Evolutionary conservation across 2,888 invertebrate genomes (phyloP).

Genomic region (Digitonthophagus gazella): DNA sequence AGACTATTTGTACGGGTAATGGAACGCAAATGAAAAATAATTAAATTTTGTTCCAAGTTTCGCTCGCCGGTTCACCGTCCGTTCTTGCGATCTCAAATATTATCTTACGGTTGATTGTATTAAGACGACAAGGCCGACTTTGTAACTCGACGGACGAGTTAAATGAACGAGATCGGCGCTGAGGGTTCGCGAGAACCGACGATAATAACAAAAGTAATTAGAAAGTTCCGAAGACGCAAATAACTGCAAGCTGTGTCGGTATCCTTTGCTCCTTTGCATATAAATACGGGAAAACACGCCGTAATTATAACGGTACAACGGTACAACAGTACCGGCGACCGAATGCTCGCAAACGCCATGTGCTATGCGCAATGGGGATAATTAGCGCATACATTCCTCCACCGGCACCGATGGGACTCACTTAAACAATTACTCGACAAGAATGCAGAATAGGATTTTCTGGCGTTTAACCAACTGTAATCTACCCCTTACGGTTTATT

Average conservation of each 20-base stretch:
- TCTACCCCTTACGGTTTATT: too few species aligned
- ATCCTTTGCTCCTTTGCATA: conserved; percentile 16
- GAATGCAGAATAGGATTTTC: not conserved
- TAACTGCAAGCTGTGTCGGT: conserved; percentile 23
- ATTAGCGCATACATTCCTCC: conserved; percentile 7
- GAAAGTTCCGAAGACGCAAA: conserved; percentile 29
- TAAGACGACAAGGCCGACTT: conserved; percentile 12
- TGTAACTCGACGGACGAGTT: not conserved
- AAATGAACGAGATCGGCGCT: conserved; percentile 20
- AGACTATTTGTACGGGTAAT: conserved; percentile 16
- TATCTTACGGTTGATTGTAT: conserved; percentile 22
- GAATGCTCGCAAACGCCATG: conserved; percentile 4
- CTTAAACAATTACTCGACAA: not conserved
- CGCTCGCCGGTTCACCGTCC: conserved; percentile 6
- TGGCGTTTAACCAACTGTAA: too few species aligned
- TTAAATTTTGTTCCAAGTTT: conserved; percentile 15
- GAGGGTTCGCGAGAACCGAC: conserved; percentile 15
- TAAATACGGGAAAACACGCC: conserved; percentile 13
- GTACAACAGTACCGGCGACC: conserved; percentile 2
- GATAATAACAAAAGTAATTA: conserved; percentile 34
- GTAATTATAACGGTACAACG: conserved; percentile 2
- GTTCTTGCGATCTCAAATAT: conserved; percentile 24
- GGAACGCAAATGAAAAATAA: conserved; percentile 23
- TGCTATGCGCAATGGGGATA: conserved; percentile 3
- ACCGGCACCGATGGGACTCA: not conserved